Base-by-base conservation (phyloP, 1,140 invertebrate species). In the Argopecten irradians region DNA sequence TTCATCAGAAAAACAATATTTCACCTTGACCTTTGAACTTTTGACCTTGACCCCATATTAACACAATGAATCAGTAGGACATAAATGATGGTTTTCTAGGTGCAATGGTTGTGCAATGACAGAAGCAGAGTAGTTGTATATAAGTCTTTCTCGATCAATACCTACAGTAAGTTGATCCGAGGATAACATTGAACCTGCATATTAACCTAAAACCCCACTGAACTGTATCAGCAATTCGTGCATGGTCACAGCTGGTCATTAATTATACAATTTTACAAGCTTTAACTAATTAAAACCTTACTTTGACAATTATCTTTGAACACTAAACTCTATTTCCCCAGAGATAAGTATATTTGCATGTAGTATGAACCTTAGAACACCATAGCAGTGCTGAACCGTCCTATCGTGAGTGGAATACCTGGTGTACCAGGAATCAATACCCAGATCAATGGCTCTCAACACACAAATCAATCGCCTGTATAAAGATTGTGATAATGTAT, bases 401-500 rank as follows among this genome's bases (percentile, higher is more conserved):
- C 55, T n/a, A 28, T 71, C n/a, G 1, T 71, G 11, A 71, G 0
- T 28, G 1, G 11, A 7, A 22, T 71, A 71, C 55, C 55, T 71
- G n/a, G 55, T 71, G n/a, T 71, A 28, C 28, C 8, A 5, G 55
- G 28, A 3, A 8, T 22, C 55, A 71, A 16, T 71, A 71, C n/a
- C 8, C n/a, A 11, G 55, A 71, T 71, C 55, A 71, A 71, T 71
- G 55, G 55, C 55, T 71, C 55, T 71, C n/a, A n/a, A 71, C 55
- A 28, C n/a, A 71, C 1, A 71, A 71, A 71, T 71, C 55, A 71
- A 71, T 71, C 22, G 22, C 22, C 55, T 28, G 5, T 71, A 71
- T n/a, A 71, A 71, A 71, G 55, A 71, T 28, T n/a, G 55, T 71
- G n/a, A 71, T 71, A 71, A 71, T 71, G 55, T 28, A 71, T 71